Evolutionary conservation across 2,888 invertebrate species (phyloP), one percentile per base, ranked within the genome.

Genomic region (Leistus spinibarbis): DNA sequence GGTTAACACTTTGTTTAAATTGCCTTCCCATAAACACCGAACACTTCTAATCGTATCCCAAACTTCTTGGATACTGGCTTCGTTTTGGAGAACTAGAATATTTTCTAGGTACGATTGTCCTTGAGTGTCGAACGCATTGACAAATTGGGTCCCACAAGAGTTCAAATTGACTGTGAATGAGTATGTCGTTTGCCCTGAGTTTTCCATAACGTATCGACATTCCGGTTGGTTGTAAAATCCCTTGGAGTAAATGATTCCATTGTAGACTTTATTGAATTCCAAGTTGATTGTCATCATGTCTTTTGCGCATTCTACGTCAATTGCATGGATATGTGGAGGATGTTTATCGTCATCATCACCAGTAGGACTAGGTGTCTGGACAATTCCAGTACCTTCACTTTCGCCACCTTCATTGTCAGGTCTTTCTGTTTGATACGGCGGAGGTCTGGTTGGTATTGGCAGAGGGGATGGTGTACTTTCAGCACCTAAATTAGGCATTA

Each of bases 241-340:
- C 87, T 94, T 94, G 0, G 94, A 93, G 81, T 95, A 95, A 79
- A 95, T 93, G 13, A 94, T 88, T 0, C 95, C 95, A 79, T 93
- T 90, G 82, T 93, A 95, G 17, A 86, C 87, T 77, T 91, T 89
- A 83, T 93, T 93, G 84, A 94, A 95, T 83, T 93, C 92, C 9
- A 94, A 89, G 79, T 91, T 90, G 76, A 94, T 93, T 0, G 91
- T 92, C 94, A 95, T 94, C 90, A 91, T 91, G 78, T 93, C 93
- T 82, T 93, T 94, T 76, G 92, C 91, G 80, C 94, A 94, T 80
- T 92, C 89, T 0, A 94, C 94, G 56, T 92, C 90, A 73, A 94
- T 90, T 0, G 89, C 89, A 81, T 93, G 92, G 79, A 94, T 92
- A 79, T 93, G 93, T 1, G 94, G 92, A 57, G 92, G 93, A 81